Conservation (phyloP, 2,888 invertebrate genomes). For the Cataglyphis altisquamis region DNA sequence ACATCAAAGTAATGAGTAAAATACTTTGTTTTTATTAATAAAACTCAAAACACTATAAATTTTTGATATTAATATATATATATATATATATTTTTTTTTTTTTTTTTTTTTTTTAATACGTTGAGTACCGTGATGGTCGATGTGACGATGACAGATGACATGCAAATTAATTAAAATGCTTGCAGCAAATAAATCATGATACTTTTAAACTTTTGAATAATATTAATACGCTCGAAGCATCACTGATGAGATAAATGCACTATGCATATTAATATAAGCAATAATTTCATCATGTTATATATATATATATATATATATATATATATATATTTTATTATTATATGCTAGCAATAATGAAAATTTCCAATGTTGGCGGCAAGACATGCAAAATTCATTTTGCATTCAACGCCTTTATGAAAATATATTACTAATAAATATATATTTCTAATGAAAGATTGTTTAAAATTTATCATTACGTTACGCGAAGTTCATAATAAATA, state of each 20-base stretch:
- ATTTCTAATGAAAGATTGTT: too few species aligned
- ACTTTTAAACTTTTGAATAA: neutral
- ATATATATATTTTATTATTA: neutral
- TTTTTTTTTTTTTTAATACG: too few species aligned
- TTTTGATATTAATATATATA: too few species aligned
- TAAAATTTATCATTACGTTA: neutral
- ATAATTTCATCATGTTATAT: neutral
- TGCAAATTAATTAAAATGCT: neutral
- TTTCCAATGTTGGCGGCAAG: neutral
- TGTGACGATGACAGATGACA: neutral
- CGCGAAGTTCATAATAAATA: neutral
- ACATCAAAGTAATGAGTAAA: neutral
- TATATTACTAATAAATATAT: too few species aligned
- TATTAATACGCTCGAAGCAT: neutral
- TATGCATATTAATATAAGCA: neutral
- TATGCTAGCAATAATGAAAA: neutral
- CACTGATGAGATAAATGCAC: neutral
- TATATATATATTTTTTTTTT: too few species aligned
- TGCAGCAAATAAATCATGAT: neutral
- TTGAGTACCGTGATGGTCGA: neutral
- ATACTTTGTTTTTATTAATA: neutral
- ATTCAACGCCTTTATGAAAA: neutral
- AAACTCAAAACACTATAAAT: too few species aligned
- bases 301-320: too few species aligned
- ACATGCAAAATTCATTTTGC: neutral